phyloP scores from a whole-genome alignment of 2,888 invertebrate genomes.

The Parascotia fuliginaria region DNA sequence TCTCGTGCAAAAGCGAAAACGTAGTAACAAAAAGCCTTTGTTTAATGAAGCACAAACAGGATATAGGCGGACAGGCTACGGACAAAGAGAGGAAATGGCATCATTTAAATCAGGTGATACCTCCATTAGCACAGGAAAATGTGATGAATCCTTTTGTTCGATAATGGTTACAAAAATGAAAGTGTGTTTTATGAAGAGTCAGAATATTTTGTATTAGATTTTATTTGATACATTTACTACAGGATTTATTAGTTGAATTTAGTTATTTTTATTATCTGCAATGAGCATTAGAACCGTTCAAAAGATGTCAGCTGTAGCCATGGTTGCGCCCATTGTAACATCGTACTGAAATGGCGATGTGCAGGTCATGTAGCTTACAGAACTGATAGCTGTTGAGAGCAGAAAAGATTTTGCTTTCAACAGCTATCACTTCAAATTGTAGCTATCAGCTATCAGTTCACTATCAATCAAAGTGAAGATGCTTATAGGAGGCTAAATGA shows the following conservation, averaged over 20 bases:
- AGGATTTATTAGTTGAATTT: neutral
- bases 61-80: constrained; percentile 12
- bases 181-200: neutral
- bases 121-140: constrained; percentile 25
- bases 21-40: neutral
- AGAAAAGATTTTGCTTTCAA: no score
- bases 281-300: no score
- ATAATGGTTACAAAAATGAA: neutral
- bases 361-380: no score
- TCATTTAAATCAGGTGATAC: constrained; percentile 36
- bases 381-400: no score
- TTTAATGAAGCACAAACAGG: constrained; percentile 23
- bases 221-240: neutral
- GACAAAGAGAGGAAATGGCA: constrained; percentile 14
- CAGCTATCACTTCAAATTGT: no score
- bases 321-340: no score
- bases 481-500: no score
- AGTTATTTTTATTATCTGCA: no score
- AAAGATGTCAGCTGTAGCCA: no score
- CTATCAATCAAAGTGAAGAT: no score
- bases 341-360: no score
- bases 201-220: neutral
- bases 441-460: no score
- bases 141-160: constrained; percentile 9
- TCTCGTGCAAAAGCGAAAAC: neutral